A percentile compares a stretch with the other conserved stretches of the same genome.
Conservation (phyloP, 2,888 invertebrate species). For the Hypolimnas misippus region DNA sequence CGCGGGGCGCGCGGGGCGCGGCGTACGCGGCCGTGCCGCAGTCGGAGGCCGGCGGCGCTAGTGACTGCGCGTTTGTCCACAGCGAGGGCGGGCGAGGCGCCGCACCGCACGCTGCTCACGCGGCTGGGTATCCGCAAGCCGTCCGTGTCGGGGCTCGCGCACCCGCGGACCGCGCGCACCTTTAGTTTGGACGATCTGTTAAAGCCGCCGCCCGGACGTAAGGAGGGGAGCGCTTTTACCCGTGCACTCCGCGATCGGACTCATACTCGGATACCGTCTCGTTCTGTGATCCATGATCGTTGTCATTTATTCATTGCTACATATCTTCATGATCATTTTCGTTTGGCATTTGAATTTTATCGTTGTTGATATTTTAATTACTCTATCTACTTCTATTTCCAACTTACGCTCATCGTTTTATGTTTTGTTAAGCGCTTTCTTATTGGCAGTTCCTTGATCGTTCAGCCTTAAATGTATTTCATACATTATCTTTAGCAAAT, state of each 20-base stretch:
- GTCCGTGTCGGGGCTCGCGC: slow-evolving; percentile 91
- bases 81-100: slow-evolving; percentile 67
- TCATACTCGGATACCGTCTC: not conserved
- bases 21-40: slow-evolving; percentile 66
- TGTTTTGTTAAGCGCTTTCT: not conserved
- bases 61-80: slow-evolving; percentile 48
- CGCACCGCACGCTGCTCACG: slow-evolving; percentile 87
- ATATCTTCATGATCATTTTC: slow-evolving; percentile 5
- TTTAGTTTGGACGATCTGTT: slow-evolving; percentile 95
- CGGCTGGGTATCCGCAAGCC: slow-evolving; percentile 95
- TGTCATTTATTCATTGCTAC: slow-evolving; percentile 7
- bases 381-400: not conserved
- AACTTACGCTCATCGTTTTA: not conserved
- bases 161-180: slow-evolving; percentile 89
- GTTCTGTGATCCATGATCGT: not conserved
- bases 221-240: slow-evolving; percentile 78
- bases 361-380: not conserved
- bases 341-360: not conserved
- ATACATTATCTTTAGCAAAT: not conserved
- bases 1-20: slow-evolving; percentile 36
- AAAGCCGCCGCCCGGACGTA: slow-evolving; percentile 92
- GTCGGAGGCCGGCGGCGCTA: slow-evolving; percentile 54
- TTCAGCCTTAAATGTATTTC: not conserved
- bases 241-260: slow-evolving; percentile 66
- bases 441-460: not conserved